Evolutionary conservation across 2,113 vertebrate genomes (phyloP), one percentile per base, ranked within the genome.

Genomic region (Sphaerodactylus townsendi): DNA sequence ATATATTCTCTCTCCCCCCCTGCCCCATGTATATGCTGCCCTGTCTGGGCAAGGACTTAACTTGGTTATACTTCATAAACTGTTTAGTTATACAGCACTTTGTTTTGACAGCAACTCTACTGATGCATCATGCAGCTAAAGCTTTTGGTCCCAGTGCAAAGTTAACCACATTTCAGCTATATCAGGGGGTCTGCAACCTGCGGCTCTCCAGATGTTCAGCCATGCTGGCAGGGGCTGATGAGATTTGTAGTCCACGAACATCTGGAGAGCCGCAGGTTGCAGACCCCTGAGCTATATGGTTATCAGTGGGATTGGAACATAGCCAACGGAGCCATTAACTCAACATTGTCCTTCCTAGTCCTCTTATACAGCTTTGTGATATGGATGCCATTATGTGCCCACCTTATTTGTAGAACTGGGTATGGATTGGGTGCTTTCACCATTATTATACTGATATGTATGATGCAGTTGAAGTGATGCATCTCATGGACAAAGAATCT

Each of bases 401-500:
- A 5, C 41, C 10, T 23, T 48, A 50, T 85, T 10, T 1, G 53
- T 33, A 85, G 90, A 70, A 87, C 82, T 88, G 48, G 62, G 68
- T 84, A 28, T 15, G 35, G 41, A 41, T 85, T 66, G 21, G 41
- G 46, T 62, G 81, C 81, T 15, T 73, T 87, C 69, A 10, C 87
- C 69, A 73, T 79, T 92, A 93, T 92, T 92, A 1, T 90, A 83
- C 85, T 90, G 88, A 72, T 83, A 87, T 30, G n/a, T 85, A 62
- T 87, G 91, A 79, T 86, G 86, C 80, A 89, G 92, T 84, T 87
- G 78, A 94, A 93, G 93, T 89, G 90, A 91, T 93, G 94, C 84
- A 66, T 79, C 33, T 79, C 86, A 90, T 85, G 83, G 91, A 15
- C 2, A 85, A 83, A 76, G 48, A 86, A 62, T 83, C 53, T 76